Conservation (phyloP, 2,113 vertebrate species). For the Hylia prasina region DNA sequence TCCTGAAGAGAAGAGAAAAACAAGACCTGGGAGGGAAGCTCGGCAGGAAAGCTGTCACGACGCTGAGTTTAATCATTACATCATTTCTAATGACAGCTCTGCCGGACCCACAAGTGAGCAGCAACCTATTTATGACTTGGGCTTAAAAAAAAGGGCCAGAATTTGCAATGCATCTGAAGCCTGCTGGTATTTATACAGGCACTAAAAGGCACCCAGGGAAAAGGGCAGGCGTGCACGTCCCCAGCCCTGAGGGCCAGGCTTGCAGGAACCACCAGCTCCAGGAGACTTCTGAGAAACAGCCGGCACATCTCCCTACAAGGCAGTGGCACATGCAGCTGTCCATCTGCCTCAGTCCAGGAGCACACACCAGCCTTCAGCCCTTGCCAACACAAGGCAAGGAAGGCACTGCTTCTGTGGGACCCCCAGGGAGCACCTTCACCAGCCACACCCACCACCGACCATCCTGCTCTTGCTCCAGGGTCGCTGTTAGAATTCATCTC, state of each 20-base stretch:
- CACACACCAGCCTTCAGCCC: neutral
- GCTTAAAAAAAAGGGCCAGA: conserved; percentile 9
- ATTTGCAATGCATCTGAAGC: neutral
- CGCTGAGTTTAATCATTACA: neutral
- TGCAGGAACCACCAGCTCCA: neutral
- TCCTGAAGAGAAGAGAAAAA: neutral
- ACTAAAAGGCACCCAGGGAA: neutral
- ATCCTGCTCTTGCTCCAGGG: neutral
- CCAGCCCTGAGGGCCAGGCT: neutral
- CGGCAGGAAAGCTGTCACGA: fast-evolving
- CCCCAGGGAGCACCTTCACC: neutral
- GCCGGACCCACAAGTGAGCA: neutral
- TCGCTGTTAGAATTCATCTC: neutral
- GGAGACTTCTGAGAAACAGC: neutral
- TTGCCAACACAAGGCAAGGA: neutral
- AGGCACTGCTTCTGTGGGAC: neutral
- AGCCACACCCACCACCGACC: neutral
- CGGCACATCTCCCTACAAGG: conserved; percentile 18
- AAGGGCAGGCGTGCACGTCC: fast-evolving
- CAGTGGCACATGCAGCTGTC: neutral
- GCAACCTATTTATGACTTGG: neutral
- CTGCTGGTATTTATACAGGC: neutral
- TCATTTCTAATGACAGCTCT: neutral
- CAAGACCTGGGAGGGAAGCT: neutral
- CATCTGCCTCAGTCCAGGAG: neutral